Conservation (phyloP, 2,113 vertebrate species). For the Podilymbus podiceps region DNA sequence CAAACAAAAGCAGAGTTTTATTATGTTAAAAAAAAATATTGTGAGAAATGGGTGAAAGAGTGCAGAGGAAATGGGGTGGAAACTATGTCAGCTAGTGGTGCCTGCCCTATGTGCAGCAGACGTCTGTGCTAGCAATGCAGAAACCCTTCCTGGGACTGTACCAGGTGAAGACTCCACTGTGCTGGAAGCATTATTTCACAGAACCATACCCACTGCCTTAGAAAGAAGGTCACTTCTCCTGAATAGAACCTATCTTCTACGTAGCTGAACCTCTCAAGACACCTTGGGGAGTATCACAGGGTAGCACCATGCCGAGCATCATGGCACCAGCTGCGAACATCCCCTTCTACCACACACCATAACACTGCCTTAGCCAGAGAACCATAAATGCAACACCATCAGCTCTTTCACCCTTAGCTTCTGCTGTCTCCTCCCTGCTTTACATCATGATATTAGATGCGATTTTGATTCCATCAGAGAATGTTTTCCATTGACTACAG, state of each 20-base stretch:
- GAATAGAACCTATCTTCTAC: background rate
- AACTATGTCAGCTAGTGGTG: background rate
- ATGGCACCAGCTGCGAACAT: background rate
- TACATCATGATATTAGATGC: background rate
- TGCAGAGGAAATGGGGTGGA: background rate
- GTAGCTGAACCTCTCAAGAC: background rate
- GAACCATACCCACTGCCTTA: background rate
- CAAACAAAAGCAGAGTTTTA: conserved; percentile 49
- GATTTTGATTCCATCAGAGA: background rate
- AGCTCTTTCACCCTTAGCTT: background rate
- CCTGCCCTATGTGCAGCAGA: background rate
- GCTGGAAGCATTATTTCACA: background rate
- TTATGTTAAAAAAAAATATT: background rate
- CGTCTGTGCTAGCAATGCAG: conserved; percentile 3
- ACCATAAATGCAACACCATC: background rate
- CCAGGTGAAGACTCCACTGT: background rate
- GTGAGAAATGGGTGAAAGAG: conserved; percentile 2
- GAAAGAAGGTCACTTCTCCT: background rate
- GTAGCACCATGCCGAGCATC: background rate
- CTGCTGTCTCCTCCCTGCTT: background rate
- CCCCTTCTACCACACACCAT: background rate
- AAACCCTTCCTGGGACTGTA: background rate
- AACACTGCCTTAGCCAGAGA: background rate
- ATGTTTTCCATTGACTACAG: background rate
- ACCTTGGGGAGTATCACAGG: background rate